A percentile compares a stretch with the other conserved stretches of the same genome.
These are phyloP conservation scores for Synergus umbraculus DNA, from an alignment of 2,888 invertebrate genomes.

Conservation along the genomic window DNA sequence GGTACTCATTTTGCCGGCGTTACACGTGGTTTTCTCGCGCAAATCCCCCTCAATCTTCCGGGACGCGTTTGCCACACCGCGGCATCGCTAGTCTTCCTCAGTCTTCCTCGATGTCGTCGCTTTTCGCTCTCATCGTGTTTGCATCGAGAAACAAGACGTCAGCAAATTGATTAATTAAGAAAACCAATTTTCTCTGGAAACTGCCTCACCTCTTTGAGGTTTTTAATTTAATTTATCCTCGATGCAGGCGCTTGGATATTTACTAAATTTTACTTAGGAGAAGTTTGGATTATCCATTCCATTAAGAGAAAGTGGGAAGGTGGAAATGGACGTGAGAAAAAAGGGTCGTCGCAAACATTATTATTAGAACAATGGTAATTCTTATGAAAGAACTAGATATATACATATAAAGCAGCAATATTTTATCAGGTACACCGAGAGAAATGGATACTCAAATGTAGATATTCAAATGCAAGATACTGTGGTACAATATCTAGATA, in stretches of 20 bases:
- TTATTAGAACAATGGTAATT: too few relatives aligned
- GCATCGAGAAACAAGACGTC: conserved; percentile 31
- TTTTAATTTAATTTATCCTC: not conserved
- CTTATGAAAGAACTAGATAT: too few relatives aligned
- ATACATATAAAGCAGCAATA: too few relatives aligned
- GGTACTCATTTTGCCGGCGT: conserved; percentile 67
- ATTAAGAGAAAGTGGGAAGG: too few relatives aligned
- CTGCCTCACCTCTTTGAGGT: not conserved
- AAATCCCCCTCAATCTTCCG: conserved; percentile 45
- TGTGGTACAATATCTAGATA: too few relatives aligned
- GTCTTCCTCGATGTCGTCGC: conserved; percentile 29
- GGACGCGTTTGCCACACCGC: conserved; percentile 1
- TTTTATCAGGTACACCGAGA: too few relatives aligned
- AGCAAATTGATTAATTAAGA: conserved; percentile 38
- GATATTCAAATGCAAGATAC: too few relatives aligned
- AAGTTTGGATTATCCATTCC: not conserved
- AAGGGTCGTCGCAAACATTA: too few relatives aligned
- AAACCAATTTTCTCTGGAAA: conserved; percentile 16
- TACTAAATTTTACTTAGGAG: not conserved
- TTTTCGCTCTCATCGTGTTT: conserved; percentile 28
- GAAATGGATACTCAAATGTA: too few relatives aligned
- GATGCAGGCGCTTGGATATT: not conserved
- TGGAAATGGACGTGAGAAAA: too few relatives aligned
- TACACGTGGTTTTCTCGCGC: conserved; percentile 65
- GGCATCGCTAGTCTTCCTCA: conserved; percentile 4